Evolutionary conservation across 1,140 invertebrate species (phyloP).

Genomic region (Neotoxoptera formosana): DNA sequence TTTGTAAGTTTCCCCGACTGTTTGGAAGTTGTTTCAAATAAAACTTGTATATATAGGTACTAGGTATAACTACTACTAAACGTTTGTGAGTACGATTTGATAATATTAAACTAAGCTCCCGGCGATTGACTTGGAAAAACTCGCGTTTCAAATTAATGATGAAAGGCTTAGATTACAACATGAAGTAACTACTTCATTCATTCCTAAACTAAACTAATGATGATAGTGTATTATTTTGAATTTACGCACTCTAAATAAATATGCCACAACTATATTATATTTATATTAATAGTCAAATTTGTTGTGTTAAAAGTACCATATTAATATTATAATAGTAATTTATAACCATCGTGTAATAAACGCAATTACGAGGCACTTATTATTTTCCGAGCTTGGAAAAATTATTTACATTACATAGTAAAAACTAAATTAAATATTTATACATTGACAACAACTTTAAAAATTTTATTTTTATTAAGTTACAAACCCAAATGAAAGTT

Average conservation of each 20-base stretch:
- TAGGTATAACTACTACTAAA: not conserved
- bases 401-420: not conserved
- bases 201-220: not conserved
- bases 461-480: not conserved
- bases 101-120: not conserved
- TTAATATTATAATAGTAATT: no score
- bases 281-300: no score
- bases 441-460: not conserved
- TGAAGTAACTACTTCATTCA: not conserved
- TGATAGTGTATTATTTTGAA: no score
- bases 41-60: not conserved
- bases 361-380: not conserved
- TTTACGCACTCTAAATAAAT: no score
- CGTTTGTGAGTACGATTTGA: not conserved
- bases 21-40: not conserved
- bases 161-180: not conserved
- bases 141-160: not conserved
- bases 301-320: no score
- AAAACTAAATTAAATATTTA: conserved; percentile 9
- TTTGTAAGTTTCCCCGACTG: not conserved
- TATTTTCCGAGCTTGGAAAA: not conserved
- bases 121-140: not conserved
- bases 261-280: no score
- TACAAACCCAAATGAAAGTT: not conserved
- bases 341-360: not conserved